phyloP scores from a whole-genome alignment of 2,797 vertebrate species.

The Lithobates sylvaticus region DNA sequence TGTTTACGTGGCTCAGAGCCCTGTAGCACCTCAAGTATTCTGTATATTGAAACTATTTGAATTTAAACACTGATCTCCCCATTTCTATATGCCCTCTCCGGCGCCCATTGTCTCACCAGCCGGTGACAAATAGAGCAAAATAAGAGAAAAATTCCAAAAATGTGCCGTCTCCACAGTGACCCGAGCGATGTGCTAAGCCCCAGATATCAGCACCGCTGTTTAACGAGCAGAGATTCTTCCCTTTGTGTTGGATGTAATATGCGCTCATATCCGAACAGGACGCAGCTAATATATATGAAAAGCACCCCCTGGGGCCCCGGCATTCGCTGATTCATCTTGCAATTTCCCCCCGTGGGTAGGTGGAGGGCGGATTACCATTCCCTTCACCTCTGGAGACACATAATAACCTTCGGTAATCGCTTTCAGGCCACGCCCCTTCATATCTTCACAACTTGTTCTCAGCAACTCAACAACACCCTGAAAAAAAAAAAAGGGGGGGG shows the following conservation, averaged over 20 bases:
- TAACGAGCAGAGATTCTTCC: constrained; percentile 28
- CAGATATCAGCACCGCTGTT: background rate
- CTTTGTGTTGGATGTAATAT: background rate
- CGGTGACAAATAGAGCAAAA: background rate
- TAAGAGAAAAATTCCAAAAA: constrained; percentile 32
- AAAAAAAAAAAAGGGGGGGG: too few species aligned
- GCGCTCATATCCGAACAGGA: background rate
- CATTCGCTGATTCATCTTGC: too few species aligned
- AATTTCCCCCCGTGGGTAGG: background rate
- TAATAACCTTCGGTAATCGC: too few species aligned
- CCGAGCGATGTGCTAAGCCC: constrained; percentile 1
- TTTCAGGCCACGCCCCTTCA: too few species aligned
- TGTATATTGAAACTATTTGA: too few species aligned
- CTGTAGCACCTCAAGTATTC: too few species aligned
- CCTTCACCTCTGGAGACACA: background rate
- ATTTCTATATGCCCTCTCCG: background rate
- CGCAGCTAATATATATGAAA: background rate
- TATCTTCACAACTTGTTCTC: too few species aligned
- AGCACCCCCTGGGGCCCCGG: too few species aligned
- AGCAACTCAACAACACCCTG: too few species aligned
- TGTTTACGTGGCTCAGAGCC: too few species aligned
- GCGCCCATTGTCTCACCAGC: background rate
- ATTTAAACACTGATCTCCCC: too few species aligned
- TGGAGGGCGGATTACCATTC: background rate
- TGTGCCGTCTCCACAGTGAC: constrained; percentile 26